Percentiles rank a stretch among this genome's conserved stretches.
Conservation (phyloP, 2,113 vertebrate genomes). For the Odontophorus gujanensis region DNA sequence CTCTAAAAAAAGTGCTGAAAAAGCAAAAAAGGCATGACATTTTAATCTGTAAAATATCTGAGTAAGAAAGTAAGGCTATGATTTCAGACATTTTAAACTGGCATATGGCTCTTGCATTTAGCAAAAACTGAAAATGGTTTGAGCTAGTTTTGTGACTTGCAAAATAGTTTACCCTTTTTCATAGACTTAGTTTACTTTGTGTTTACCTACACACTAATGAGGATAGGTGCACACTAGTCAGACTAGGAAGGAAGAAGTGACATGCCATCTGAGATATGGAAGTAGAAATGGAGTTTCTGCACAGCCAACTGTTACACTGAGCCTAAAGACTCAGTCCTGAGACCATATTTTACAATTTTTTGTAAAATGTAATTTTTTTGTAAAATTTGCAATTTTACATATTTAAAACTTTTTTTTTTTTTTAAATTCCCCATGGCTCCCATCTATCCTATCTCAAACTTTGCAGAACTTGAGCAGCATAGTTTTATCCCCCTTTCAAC, state of each 20-base stretch:
- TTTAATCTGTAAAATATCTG: not conserved
- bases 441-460: not conserved
- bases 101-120: not conserved
- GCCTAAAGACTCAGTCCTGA: not conserved
- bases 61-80: not conserved
- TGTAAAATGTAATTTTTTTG: too few relatives aligned
- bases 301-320: not conserved
- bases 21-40: not conserved
- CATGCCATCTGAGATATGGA: not conserved
- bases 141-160: not conserved
- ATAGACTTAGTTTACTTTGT: not conserved
- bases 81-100: not conserved
- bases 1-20: not conserved
- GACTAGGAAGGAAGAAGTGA: not conserved
- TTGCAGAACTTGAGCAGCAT: not conserved
- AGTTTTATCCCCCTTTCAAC: not conserved
- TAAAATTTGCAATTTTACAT: not conserved
- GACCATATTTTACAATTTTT: too few relatives aligned
- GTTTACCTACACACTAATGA: not conserved
- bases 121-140: not conserved
- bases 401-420: not conserved
- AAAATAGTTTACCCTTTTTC: not conserved
- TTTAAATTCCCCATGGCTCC: not conserved
- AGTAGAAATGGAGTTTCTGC: not conserved
- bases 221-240: not conserved